phyloP scores from a whole-genome alignment of 2,113 vertebrate genomes.

The Anhinga anhinga region DNA sequence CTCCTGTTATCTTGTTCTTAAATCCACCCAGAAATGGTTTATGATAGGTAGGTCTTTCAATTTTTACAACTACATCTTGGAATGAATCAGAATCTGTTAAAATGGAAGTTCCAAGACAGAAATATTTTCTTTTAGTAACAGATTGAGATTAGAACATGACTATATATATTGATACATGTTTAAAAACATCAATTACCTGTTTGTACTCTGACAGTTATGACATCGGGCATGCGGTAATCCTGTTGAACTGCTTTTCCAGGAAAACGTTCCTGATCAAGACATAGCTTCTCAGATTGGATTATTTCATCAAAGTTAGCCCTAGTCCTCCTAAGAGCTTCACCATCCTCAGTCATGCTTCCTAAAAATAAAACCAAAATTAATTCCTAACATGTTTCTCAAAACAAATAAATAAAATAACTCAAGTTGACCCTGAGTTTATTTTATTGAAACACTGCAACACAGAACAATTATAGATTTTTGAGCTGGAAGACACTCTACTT shows the following conservation, averaged over 20 bases:
- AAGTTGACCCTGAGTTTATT: neutral
- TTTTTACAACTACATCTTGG: slow-evolving; percentile 81
- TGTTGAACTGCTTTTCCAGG: slow-evolving; percentile 62
- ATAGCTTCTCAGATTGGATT: slow-evolving; percentile 77
- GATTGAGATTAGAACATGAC: neutral
- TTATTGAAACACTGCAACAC: neutral
- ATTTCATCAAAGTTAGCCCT: slow-evolving; percentile 72
- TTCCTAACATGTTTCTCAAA: neutral
- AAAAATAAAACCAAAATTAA: slow-evolving; percentile 1
- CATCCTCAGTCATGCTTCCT: slow-evolving; percentile 74
- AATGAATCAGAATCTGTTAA: slow-evolving; percentile 67
- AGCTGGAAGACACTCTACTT: neutral
- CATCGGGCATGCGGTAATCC: slow-evolving; percentile 75
- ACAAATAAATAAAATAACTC: neutral
- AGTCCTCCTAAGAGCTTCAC: slow-evolving; percentile 69
- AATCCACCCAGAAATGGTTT: slow-evolving; percentile 93
- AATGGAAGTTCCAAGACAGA: slow-evolving; percentile 1
- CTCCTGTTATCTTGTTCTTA: slow-evolving; percentile 80
- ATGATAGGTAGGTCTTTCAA: slow-evolving; percentile 75
- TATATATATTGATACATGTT: neutral
- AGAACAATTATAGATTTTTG: neutral
- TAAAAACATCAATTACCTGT: slow-evolving; percentile 70
- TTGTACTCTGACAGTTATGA: slow-evolving; percentile 82
- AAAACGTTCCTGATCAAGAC: slow-evolving; percentile 48
- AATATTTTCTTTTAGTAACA: neutral